A percentile compares a stretch with the other conserved stretches of the same genome.
Evolutionary conservation across 2,113 vertebrate genomes (phyloP).

Genomic region (human (Homo sapiens)): GRCh38 chr7:20410001-20410500

Average conservation of each 20-base stretch:
- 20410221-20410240: slow-evolving; percentile 89
- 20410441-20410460: background rate
- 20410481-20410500: background rate
- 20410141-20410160: slow-evolving; percentile 75
- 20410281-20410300: slow-evolving; percentile 87
- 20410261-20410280: slow-evolving; percentile 85
- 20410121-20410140: slow-evolving; percentile 76
- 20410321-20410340: slow-evolving; percentile 75
- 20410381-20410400: slow-evolving; percentile 37
- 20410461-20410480: slow-evolving; percentile 10
- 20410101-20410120: slow-evolving; percentile 67
- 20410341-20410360: slow-evolving; percentile 74
- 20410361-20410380: slow-evolving; percentile 77
- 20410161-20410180: slow-evolving; percentile 85
- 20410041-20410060: slow-evolving; percentile 65
- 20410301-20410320: slow-evolving; percentile 84
- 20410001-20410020: slow-evolving; percentile 53
- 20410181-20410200: slow-evolving; percentile 87
- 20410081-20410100: slow-evolving; percentile 40
- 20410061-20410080: slow-evolving; percentile 75
- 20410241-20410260: slow-evolving; percentile 87
- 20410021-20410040: slow-evolving; percentile 70
- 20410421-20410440: slow-evolving; percentile 2
- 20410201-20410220: slow-evolving; percentile 88
- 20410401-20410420: background rate